phyloP scores from a whole-genome alignment of 2,888 invertebrate species.

The Hirtodrosophila cameraria region DNA sequence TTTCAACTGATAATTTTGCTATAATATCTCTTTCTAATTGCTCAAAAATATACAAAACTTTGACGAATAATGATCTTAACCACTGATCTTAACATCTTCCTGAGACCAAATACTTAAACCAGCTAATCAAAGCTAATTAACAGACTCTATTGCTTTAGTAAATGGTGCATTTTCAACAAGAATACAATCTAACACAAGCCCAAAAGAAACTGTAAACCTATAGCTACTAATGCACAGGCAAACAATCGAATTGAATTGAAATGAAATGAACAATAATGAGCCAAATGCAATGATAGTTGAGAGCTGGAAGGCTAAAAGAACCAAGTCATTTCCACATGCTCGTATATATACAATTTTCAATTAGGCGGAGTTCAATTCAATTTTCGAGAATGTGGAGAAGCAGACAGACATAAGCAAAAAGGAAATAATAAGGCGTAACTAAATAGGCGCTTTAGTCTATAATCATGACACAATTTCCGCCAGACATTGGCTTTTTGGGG shows the following conservation, averaged over 20 bases:
- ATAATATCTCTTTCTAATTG: no score
- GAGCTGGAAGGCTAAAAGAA: conserved; percentile 35
- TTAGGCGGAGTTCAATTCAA: conserved; percentile 67
- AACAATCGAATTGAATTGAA: conserved; percentile 42
- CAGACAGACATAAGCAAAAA: conserved; percentile 39
- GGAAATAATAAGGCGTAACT: conserved; percentile 79
- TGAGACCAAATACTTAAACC: background rate
- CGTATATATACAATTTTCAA: conserved; percentile 65
- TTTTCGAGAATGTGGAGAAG: conserved; percentile 39
- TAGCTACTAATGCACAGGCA: conserved; percentile 11
- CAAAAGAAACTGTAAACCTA: conserved; percentile 9
- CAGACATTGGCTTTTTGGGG: conserved; percentile 24
- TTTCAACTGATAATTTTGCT: no score
- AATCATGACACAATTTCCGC: conserved; percentile 80
- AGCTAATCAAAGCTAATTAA: conserved; percentile 53
- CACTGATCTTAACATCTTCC: no score
- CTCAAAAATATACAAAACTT: no score
- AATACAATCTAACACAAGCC: conserved; percentile 7
- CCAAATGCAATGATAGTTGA: conserved; percentile 48
- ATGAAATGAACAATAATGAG: conserved; percentile 58
- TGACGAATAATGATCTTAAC: no score
- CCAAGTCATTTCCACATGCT: conserved; percentile 72
- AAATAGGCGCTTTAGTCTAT: conserved; percentile 79
- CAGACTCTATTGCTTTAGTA: conserved; percentile 20
- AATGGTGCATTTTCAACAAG: conserved; percentile 29